These are phyloP conservation scores for Syngnathus rostellatus DNA, from an alignment of 2,797 vertebrate species.

Conservation along the genomic window DNA sequence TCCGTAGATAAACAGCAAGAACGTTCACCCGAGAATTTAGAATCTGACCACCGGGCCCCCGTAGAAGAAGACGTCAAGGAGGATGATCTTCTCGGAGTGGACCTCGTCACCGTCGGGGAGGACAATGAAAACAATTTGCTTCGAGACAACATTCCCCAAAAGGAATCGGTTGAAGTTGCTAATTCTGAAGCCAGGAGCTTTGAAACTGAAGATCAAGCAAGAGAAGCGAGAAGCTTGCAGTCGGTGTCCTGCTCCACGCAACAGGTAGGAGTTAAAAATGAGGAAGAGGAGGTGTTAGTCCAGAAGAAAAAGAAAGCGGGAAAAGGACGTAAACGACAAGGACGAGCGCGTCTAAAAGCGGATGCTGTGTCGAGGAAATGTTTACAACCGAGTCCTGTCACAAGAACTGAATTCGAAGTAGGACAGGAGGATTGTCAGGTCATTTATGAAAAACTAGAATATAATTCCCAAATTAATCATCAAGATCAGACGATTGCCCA, in stretches of 20 bases:
- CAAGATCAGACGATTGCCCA: slow-evolving; percentile 14
- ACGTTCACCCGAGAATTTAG: slow-evolving; percentile 5
- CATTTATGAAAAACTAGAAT: slow-evolving; percentile 49
- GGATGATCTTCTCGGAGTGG: slow-evolving; percentile 62
- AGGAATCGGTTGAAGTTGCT: slow-evolving; percentile 15
- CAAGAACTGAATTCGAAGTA: slow-evolving; percentile 27
- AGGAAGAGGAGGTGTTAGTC: slow-evolving; percentile 61
- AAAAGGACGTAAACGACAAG: slow-evolving; percentile 1
- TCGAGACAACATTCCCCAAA: slow-evolving; percentile 23
- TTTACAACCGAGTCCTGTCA: slow-evolving; percentile 11
- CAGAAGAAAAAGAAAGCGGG: slow-evolving; percentile 39
- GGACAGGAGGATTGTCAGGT: slow-evolving; percentile 57
- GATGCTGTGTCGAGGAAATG: slow-evolving; percentile 31
- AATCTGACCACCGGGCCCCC: slow-evolving; percentile 27
- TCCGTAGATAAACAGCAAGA: slow-evolving; percentile 17
- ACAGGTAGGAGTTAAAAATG: slow-evolving; percentile 61
- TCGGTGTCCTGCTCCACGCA: slow-evolving; percentile 51
- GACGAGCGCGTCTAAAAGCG: slow-evolving; percentile 10
- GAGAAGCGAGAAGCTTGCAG: slow-evolving; percentile 24
- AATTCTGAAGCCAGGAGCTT: slow-evolving; percentile 9
- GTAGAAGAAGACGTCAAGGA: slow-evolving; percentile 63
- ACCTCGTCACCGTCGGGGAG: slow-evolving; percentile 67
- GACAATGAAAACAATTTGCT: slow-evolving; percentile 42
- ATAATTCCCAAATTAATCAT: slow-evolving; percentile 38
- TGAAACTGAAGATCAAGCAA: not conserved